A percentile compares a stretch with the other conserved stretches of the same genome.
phyloP scores from a whole-genome alignment of 2,113 vertebrate genomes.

The Herpailurus yagouaroundi region DNA sequence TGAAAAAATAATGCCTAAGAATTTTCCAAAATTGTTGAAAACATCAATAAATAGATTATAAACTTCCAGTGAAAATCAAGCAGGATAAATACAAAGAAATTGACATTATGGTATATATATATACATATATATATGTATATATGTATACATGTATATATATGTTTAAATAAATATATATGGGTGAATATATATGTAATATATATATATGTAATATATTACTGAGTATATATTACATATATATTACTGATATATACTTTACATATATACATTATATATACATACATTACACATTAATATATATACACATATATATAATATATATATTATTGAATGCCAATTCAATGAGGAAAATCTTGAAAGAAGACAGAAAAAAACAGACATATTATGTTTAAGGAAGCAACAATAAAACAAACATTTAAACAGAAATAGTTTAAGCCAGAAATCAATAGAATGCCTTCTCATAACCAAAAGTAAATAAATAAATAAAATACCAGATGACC shows the following conservation, averaged over 20 bases:
- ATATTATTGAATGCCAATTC: background rate
- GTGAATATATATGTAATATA: too few relatives aligned
- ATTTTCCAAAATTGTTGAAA: background rate
- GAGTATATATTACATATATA: too few relatives aligned
- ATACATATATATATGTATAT: too few relatives aligned
- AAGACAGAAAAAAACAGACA: background rate
- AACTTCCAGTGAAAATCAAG: background rate
- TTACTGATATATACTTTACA: too few relatives aligned
- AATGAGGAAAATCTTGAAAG: conserved; percentile 12
- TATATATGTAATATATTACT: too few relatives aligned
- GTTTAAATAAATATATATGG: too few relatives aligned
- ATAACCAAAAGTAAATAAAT: background rate
- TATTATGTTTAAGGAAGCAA: conserved; percentile 2
- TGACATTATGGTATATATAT: too few relatives aligned
- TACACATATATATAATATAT: too few relatives aligned
- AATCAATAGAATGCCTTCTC: background rate
- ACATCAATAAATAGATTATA: background rate
- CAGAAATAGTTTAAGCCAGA: conserved; percentile 40
- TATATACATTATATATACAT: too few relatives aligned
- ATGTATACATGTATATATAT: too few relatives aligned
- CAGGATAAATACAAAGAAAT: background rate
- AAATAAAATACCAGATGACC: background rate
- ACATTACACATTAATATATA: too few relatives aligned
- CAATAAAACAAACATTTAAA: conserved; percentile 31
- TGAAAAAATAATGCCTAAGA: background rate